Conservation (phyloP, 2,113 vertebrate genomes). For the Xenus cinereus region DNA sequence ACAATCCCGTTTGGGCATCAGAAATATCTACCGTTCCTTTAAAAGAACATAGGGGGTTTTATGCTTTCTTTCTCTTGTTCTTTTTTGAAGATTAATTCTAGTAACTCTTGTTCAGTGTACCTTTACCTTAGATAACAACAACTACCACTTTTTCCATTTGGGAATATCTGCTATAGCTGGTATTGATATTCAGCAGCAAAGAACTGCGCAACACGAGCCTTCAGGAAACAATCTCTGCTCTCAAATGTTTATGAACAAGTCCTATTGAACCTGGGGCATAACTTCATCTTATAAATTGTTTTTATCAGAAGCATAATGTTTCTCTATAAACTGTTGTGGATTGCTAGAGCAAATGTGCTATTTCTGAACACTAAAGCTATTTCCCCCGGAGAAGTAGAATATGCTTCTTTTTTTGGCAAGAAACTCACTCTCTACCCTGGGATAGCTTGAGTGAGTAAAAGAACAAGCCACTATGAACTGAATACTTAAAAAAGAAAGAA, state of each 20-base stretch:
- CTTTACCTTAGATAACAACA: background rate
- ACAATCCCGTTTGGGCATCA: background rate
- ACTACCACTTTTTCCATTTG: background rate
- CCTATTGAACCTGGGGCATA: background rate
- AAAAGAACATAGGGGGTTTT: background rate
- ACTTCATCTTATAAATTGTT: background rate
- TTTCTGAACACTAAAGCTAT: constrained; percentile 19
- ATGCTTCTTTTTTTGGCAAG: constrained; percentile 54
- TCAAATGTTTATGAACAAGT: background rate
- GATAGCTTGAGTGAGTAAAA: constrained; percentile 44
- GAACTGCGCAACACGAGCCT: background rate
- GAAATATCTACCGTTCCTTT: background rate
- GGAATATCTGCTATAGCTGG: background rate
- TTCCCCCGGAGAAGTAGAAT: background rate
- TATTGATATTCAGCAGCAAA: background rate
- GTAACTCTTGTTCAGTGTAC: background rate
- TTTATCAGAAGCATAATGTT: constrained; percentile 41
- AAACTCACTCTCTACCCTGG: background rate
- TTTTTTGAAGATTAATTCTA: background rate
- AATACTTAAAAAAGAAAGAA: constrained; percentile 20
- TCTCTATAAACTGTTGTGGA: background rate
- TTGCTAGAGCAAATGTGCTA: background rate
- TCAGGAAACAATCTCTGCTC: background rate
- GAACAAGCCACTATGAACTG: constrained; percentile 25
- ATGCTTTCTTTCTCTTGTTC: background rate